A percentile compares a stretch with the other conserved stretches of the same genome.
Evolutionary conservation across 2,888 invertebrate species (phyloP).

Genomic region (Mylabris sibirica): DNA sequence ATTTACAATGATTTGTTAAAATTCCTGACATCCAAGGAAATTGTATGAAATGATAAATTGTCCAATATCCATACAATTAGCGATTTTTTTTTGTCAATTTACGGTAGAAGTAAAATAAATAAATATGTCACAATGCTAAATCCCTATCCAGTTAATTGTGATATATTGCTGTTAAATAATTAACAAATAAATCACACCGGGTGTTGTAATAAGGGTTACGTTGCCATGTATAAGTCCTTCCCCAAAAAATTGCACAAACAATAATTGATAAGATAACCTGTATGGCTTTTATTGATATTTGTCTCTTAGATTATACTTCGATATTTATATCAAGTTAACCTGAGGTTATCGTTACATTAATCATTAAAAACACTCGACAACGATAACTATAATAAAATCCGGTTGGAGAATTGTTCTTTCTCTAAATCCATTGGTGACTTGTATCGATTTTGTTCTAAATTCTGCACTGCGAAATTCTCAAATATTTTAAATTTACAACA

Average conservation of each 20-base stretch:
- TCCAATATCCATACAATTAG: constrained; percentile 5
- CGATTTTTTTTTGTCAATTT: not conserved
- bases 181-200: constrained; percentile 31
- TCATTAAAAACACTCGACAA: not conserved
- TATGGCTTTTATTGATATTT: not conserved
- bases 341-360: not conserved
- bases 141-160: constrained; percentile 39
- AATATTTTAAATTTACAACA: not conserved
- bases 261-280: constrained; percentile 1
- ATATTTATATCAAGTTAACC: constrained; percentile 1
- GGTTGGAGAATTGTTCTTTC: not conserved
- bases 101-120: constrained; percentile 10
- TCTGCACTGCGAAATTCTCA: not conserved
- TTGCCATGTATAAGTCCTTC: constrained; percentile 17
- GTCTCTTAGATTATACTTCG: not conserved
- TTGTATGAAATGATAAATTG: not conserved
- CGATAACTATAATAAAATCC: not conserved
- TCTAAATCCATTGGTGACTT: not conserved
- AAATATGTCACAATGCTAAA: constrained; percentile 38
- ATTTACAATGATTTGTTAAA: constrained; percentile 2
- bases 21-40: constrained; percentile 2
- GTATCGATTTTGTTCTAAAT: constrained; percentile 1
- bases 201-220: constrained; percentile 30
- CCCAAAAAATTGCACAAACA: constrained; percentile 18
- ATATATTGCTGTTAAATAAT: constrained; percentile 40